Evolutionary conservation across 2,888 invertebrate genomes (phyloP), one percentile per base, ranked within the genome.

Genomic region (Actias luna): DNA sequence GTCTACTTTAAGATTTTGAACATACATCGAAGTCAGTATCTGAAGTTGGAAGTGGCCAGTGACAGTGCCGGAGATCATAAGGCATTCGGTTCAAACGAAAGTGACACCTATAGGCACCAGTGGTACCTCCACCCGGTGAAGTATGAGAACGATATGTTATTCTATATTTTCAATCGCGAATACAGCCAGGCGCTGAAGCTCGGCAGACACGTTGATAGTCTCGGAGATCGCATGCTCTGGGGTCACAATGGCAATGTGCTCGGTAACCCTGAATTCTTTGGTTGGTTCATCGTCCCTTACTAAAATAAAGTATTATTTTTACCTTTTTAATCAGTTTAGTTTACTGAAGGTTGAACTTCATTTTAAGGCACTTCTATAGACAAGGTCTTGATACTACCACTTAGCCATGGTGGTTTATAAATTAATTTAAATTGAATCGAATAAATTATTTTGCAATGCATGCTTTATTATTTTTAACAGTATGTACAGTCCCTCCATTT

Each of bases 1-100:
- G 65, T 69, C 12, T 64, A 64, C 39, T 69, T 69, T 50, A 64
- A 59, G 18, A 59, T 69, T n/a, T 60, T 61, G 50, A 64, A 67
- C 46, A 31, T 33, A 8, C 60, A 64, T 16, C 46, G 63, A 10
- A 18, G 57, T 25, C 62, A 35, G 63, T 67, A 31, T 25, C 29
- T 63, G 55, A 63, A 63, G 52, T 55, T 63, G 27, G 63, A 22
- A 4, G 12, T 22, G 18, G 25, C 0, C 0, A 39, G 18, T 0
- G 63, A 63, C n/a, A 22, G 1, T 8, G 25, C 36, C 18, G 52
- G 52, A 14, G 63, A 63, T 16, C 63, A 63, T 25, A 39, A 39
- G 5, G 63, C 59, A 0, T 63, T 55, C 22, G 63, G 39, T 10
- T 25, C 52, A 4, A 59, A 31, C 14, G 27, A 36, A 5, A 42